phyloP scores from a whole-genome alignment of 2,888 invertebrate species.

The Andrena praecox region DNA sequence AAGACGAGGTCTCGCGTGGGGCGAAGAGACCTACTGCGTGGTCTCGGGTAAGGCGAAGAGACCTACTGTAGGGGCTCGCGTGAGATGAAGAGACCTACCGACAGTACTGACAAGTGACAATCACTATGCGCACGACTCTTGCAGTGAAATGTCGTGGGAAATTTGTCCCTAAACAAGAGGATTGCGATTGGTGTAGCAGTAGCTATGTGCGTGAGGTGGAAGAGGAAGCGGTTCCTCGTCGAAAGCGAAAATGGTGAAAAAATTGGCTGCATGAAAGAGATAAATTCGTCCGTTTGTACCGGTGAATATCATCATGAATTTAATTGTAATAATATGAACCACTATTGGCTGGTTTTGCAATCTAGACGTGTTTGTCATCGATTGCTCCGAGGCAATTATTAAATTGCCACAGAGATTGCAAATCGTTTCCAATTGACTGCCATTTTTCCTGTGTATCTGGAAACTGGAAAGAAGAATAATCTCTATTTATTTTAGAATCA shows the following conservation, averaged over 20 bases:
- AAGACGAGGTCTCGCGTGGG: no score
- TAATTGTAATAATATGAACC: conserved; percentile 15
- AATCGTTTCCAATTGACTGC: background rate
- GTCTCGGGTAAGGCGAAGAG: no score
- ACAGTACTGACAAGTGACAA: no score
- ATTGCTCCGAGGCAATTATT: conserved; percentile 13
- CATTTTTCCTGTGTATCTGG: conserved; percentile 1
- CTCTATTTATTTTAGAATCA: conserved; percentile 8
- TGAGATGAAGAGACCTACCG: no score
- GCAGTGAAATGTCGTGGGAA: no score
- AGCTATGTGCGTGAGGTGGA: no score
- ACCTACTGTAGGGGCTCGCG: no score
- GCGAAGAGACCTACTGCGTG: no score
- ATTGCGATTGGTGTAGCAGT: no score
- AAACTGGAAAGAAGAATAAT: background rate
- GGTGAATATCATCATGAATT: background rate
- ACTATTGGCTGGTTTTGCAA: background rate
- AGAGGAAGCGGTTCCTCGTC: background rate
- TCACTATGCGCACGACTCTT: no score
- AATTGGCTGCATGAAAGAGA: background rate
- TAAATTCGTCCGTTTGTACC: background rate
- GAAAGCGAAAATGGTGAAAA: background rate
- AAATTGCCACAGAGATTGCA: conserved; percentile 20
- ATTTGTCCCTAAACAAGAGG: no score
- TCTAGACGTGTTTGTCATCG: conserved; percentile 15